Base-by-base conservation (phyloP, 1,140 invertebrate species). In the Lasioglossum baleicum region DNA sequence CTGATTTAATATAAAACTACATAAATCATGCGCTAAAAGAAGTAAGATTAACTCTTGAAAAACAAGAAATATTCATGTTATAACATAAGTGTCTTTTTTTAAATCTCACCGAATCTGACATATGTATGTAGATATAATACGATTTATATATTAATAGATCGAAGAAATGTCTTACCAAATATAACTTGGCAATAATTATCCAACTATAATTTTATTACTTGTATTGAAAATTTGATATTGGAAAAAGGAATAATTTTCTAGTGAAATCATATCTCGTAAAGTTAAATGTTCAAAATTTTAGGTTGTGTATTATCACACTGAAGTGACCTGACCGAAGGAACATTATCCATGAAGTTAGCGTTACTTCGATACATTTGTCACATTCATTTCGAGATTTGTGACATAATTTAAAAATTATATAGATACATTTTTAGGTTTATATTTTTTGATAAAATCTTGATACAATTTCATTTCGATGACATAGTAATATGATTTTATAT, bases 1-100 rank as follows among this genome's bases (percentile, higher is more conserved):
- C 13, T 61, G 17, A 20, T 17, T 11, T 42, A 65, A 78, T 42
- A 44, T 5, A 65, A 66, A 73, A 1, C 26, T 44, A 65, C 22
- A 15, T 22, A 48, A 66, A 26, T 44, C 35, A 72, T 15, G 42
- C 13, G 31, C 68, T 78, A 78, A 56, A 78, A 72, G 8, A 76
- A 72, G 11, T 65, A 17, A 65, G 15, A 72, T 78, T 42, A 60
- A 78, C 63, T 53, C 11, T 64, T 66, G 2, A 58, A 48, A 13
- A 44, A 35, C 11, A 40, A 42, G 26, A 65, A 31, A 58, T n/a
- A 17, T 68, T 60, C 11, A 60, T 42, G 17, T 68, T 51, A 20
- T 13, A 40, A 5, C 11, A 71, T 53, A 35, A 35, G 35, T 35
- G 40, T 17, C 15, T 48, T 48, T 71, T 68, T 22, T 0, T 7